A percentile compares a stretch with the other conserved stretches of the same genome.
phyloP scores from a whole-genome alignment of 2,797 vertebrate genomes.

The Tolypeutes matacus region DNA sequence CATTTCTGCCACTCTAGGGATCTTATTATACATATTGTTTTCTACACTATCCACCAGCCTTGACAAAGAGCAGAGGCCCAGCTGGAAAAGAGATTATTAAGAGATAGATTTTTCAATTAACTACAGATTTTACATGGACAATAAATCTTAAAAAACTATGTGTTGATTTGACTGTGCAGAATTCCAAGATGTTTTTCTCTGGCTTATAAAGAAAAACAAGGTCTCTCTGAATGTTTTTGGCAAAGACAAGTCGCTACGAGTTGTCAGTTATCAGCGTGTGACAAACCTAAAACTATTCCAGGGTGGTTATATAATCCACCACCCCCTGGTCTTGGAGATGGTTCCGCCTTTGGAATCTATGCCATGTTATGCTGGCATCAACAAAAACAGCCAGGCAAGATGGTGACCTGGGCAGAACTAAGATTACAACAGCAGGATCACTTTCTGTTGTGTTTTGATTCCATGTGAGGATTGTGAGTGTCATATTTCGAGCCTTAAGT shows the following conservation, averaged over 20 bases:
- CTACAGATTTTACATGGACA: slow-evolving; percentile 65
- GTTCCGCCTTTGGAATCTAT: slow-evolving; percentile 66
- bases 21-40: slow-evolving; percentile 14
- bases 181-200: slow-evolving; percentile 52
- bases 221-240: slow-evolving; percentile 62
- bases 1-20: not conserved
- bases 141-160: slow-evolving; percentile 62
- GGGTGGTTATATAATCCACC: slow-evolving; percentile 69
- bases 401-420: slow-evolving; percentile 61
- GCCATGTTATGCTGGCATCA: slow-evolving; percentile 63
- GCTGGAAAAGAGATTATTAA: slow-evolving; percentile 47
- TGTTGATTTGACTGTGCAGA: slow-evolving; percentile 28
- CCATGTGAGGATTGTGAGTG: slow-evolving; percentile 58
- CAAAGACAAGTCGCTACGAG: slow-evolving; percentile 43
- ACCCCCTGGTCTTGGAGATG: slow-evolving; percentile 38
- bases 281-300: slow-evolving; percentile 64
- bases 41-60: not conserved
- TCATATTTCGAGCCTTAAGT: slow-evolving; percentile 55
- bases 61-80: slow-evolving; percentile 5
- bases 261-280: slow-evolving; percentile 61
- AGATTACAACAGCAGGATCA: slow-evolving; percentile 65
- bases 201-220: slow-evolving; percentile 55
- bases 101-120: slow-evolving; percentile 51
- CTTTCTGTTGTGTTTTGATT: slow-evolving; percentile 70
- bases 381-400: slow-evolving; percentile 72